phyloP scores from a whole-genome alignment of 2,113 vertebrate species.

The Bos taurus region ARS-UCD2.0 NC_037335.1:103641001-103641500 shows the following conservation, averaged over 20 bases:
- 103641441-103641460: neutral
- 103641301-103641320: neutral
- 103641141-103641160: neutral
- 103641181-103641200: neutral
- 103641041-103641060: neutral
- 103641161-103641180: neutral
- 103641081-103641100: neutral
- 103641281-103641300: neutral
- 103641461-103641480: neutral
- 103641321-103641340: neutral
- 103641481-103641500: neutral
- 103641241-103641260: neutral
- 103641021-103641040: neutral
- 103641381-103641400: neutral
- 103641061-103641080: neutral
- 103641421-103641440: rapidly evolving
- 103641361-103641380: neutral
- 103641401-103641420: rapidly evolving
- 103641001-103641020: rapidly evolving
- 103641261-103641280: neutral
- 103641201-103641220: neutral
- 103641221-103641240: neutral
- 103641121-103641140: neutral
- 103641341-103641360: neutral
- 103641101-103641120: neutral